phyloP scores from a whole-genome alignment of 2,888 invertebrate genomes.

The Drosophila emarginata region DNA sequence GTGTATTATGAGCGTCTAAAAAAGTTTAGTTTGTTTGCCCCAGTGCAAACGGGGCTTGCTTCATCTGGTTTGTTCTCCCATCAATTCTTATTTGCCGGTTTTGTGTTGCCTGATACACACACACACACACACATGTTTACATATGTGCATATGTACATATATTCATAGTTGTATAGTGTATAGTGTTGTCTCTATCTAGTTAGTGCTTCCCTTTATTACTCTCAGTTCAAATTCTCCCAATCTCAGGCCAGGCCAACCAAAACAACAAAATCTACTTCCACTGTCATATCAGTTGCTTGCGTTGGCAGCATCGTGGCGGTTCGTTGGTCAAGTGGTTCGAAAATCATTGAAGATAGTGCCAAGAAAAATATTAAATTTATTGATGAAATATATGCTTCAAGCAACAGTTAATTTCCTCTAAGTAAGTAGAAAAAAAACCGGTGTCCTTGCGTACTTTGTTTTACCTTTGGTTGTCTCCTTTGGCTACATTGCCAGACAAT shows the following conservation, averaged over 20 bases:
- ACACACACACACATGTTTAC: not conserved
- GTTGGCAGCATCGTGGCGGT: slow-evolving; percentile 38
- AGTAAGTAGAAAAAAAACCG: not conserved
- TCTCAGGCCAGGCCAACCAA: not conserved
- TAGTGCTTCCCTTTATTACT: not conserved
- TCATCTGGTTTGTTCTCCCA: not conserved
- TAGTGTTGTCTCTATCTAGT: not conserved
- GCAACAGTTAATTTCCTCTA: not conserved
- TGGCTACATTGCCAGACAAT: not conserved
- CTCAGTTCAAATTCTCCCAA: not conserved
- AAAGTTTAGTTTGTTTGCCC: not conserved
- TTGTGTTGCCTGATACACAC: not conserved
- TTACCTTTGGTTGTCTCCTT: not conserved
- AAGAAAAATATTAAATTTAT: not conserved
- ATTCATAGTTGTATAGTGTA: not conserved
- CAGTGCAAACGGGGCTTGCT: not conserved
- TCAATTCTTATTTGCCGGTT: not conserved
- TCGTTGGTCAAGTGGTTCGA: slow-evolving; percentile 8
- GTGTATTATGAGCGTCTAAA: too few relatives aligned
- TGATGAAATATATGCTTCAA: not conserved
- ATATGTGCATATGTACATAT: not conserved
- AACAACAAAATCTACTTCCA: slow-evolving; percentile 7
- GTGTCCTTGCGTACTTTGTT: not conserved
- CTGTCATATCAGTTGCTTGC: slow-evolving; percentile 20
- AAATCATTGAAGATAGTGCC: not conserved